Evolutionary conservation across 2,888 invertebrate genomes (phyloP), one percentile per base, ranked within the genome.

Genomic region (Eristalinus sepulchralis): DNA sequence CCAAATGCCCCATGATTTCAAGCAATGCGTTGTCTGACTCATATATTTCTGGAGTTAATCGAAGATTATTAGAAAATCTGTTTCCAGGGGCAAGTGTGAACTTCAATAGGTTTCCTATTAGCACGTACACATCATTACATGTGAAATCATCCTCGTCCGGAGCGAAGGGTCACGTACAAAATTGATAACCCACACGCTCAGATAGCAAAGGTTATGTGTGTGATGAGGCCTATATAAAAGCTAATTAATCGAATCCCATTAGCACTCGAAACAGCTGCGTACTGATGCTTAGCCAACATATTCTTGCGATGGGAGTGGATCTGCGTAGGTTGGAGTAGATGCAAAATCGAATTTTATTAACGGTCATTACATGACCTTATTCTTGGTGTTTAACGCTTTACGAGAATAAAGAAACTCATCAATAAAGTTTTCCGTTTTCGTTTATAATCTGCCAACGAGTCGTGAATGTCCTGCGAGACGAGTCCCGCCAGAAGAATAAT

Each of bases 201-300:
- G 20, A 55, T 22, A 55, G 47, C 68, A 68, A 47, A 68, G 53
- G 10, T 62, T 36, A 36, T 60, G 60, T 10, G 60, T 13, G 31
- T 20, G 20, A 31, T 36, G 17, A 62, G 62, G 76, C 71, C 73
- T 77, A 73, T 66, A 83, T 77, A 81, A 81, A 81, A 81, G 81
- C 81, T 81, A 85, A 85, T 85, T 85, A 85, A 85, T 85, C 85
- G 81, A 81, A 85, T 85, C 70, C 85, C 85, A 85, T 85, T 85
- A 81, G 85, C 81, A 81, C 77, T 68, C 81, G 81, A 68, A 81
- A 70, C 85, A 85, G 72, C 85, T 85, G 85, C 71, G 73, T 73
- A 71, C 62, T 60, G 66, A 55, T 47, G 73, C 60, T 53, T 67
- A 68, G 53, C 60, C 72, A 60, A 57, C 10, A 57, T 13, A 27